Percentiles rank a stretch among this genome's conserved stretches.
These are phyloP conservation scores for Danio rerio DNA, from an alignment of 2,113 vertebrate species.

Conservation along the genomic window DNA sequence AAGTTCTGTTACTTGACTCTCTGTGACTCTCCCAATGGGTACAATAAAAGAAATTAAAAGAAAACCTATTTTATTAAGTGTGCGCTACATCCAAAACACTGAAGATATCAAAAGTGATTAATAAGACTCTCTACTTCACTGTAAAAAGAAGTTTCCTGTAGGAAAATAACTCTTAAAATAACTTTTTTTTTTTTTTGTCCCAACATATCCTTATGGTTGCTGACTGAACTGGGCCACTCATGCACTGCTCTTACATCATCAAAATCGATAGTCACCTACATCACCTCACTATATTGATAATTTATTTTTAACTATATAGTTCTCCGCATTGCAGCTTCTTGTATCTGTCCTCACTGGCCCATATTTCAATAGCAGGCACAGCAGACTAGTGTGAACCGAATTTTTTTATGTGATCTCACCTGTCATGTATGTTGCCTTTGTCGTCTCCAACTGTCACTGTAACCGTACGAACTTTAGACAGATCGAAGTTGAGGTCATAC, in stretches of 20 bases:
- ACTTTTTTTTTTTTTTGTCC: neutral
- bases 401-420: conserved; percentile 69
- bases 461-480: conserved; percentile 86
- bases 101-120: no score
- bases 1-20: no score
- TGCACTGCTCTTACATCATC: neutral
- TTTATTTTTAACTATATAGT: conserved; percentile 1
- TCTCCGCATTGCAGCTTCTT: neutral
- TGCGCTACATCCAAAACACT: no score
- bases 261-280: conserved; percentile 2
- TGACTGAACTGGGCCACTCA: neutral
- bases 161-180: no score
- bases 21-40: no score
- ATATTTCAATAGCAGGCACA: neutral
- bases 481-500: conserved; percentile 86
- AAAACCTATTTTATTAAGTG: no score
- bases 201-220: neutral
- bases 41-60: no score
- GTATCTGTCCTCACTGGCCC: neutral
- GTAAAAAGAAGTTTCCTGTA: neutral
- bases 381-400: neutral
- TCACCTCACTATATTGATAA: neutral
- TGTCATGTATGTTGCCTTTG: conserved; percentile 90
- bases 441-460: conserved; percentile 92
- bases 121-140: neutral